Conservation (phyloP, 35 echinoderm and acorn worm genomes). For the Diadema setosum region DNA sequence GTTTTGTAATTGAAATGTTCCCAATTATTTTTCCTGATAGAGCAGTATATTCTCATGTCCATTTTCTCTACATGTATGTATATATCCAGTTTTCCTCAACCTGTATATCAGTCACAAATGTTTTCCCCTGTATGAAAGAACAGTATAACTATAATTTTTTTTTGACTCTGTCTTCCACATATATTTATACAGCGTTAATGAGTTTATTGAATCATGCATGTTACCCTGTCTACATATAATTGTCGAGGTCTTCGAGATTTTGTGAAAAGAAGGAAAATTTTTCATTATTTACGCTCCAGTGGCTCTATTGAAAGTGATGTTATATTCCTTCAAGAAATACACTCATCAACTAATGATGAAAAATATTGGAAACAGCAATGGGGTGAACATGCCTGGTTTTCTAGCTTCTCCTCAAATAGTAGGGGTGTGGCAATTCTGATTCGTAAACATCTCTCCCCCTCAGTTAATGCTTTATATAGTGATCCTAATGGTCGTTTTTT, state of each 20-base stretch:
- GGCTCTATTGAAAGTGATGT: not conserved
- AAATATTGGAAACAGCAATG: conserved; percentile 15
- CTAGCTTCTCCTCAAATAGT: not conserved
- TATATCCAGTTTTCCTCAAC: not conserved
- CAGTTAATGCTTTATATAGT: not conserved
- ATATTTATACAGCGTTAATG: not conserved
- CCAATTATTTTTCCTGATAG: not conserved
- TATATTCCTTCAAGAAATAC: not conserved
- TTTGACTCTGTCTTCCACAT: no score
- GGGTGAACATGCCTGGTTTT: not conserved
- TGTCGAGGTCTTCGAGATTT: not conserved
- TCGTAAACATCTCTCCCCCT: not conserved
- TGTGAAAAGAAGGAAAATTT: not conserved
- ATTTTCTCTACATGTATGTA: not conserved
- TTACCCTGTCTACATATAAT: not conserved
- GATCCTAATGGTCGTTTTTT: not conserved
- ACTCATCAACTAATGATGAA: no score
- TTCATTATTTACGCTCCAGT: no score
- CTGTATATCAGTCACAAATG: not conserved
- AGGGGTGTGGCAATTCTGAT: not conserved
- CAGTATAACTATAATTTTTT: no score
- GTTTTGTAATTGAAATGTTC: not conserved
- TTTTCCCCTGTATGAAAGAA: not conserved
- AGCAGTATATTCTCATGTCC: not conserved
- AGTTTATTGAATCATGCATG: not conserved